Conservation (phyloP, 2,888 invertebrate species). For the Acutogordius australiensis region DNA sequence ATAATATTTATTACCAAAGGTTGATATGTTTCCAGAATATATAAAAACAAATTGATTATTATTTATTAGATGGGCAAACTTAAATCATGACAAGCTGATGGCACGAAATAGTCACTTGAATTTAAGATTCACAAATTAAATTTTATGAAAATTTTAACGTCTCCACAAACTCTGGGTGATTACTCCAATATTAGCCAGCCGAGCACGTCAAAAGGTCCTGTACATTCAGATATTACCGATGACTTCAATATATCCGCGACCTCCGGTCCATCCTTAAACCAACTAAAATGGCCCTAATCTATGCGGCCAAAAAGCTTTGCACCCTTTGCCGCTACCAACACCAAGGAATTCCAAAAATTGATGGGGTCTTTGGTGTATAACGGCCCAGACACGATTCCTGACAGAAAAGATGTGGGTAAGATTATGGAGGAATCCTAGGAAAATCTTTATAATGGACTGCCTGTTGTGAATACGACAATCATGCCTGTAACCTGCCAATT, state of each 20-base stretch:
- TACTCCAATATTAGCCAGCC: too few species aligned
- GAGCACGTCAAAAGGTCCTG: too few species aligned
- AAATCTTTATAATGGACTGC: too few species aligned
- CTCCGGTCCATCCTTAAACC: not conserved
- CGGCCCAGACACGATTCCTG: not conserved
- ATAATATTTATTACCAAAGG: too few species aligned
- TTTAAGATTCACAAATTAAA: conserved; percentile 50
- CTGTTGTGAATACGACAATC: too few species aligned
- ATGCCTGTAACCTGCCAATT: too few species aligned
- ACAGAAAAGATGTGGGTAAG: not conserved
- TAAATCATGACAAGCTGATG: conserved; percentile 40
- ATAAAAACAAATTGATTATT: too few species aligned
- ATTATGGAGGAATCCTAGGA: not conserved
- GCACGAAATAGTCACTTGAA: conserved; percentile 36
- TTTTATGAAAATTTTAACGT: conserved; percentile 37
- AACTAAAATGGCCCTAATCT: not conserved
- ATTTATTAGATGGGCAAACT: conserved; percentile 41
- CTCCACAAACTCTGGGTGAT: not conserved
- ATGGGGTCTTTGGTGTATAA: not conserved
- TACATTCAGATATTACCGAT: not conserved
- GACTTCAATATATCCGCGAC: not conserved
- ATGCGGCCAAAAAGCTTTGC: not conserved
- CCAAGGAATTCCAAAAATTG: not conserved
- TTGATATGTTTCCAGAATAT: too few species aligned
- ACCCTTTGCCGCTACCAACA: not conserved